These are phyloP conservation scores for Eupristina koningsbergeri DNA, from an alignment of 1,140 invertebrate genomes.

Conservation along the genomic window DNA sequence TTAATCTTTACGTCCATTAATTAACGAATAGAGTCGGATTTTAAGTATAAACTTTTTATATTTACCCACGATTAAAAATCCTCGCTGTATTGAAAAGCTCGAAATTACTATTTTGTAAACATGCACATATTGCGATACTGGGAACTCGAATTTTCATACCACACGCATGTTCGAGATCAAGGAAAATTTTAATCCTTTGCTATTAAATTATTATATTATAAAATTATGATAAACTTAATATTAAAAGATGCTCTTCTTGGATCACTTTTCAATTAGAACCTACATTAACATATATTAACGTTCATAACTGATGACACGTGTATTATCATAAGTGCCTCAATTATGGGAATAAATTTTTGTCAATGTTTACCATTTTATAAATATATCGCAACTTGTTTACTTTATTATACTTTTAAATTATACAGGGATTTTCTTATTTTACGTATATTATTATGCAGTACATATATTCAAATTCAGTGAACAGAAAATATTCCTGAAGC, in stretches of 20 bases:
- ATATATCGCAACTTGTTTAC: background rate
- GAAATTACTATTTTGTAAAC: too few relatives aligned
- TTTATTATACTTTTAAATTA: constrained; percentile 6
- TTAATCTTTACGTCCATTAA: too few relatives aligned
- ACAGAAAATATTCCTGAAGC: background rate
- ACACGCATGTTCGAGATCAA: background rate
- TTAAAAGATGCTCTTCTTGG: too few relatives aligned
- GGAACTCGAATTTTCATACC: background rate
- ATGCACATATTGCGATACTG: too few relatives aligned
- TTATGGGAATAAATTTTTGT: background rate
- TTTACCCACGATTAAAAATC: too few relatives aligned
- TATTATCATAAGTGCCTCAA: background rate
- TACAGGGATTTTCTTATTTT: background rate
- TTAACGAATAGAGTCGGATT: too few relatives aligned
- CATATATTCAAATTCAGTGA: background rate
- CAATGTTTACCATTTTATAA: background rate
- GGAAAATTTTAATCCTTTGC: background rate
- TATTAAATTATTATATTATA: background rate
- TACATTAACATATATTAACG: too few relatives aligned
- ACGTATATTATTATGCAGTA: background rate
- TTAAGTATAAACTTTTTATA: too few relatives aligned
- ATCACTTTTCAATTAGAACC: too few relatives aligned
- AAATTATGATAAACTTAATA: background rate
- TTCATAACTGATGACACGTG: background rate
- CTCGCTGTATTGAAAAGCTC: too few relatives aligned